Evolutionary conservation across 2,797 vertebrate genomes (phyloP).

Genomic region (Aselliscus stoliczkanus): DNA sequence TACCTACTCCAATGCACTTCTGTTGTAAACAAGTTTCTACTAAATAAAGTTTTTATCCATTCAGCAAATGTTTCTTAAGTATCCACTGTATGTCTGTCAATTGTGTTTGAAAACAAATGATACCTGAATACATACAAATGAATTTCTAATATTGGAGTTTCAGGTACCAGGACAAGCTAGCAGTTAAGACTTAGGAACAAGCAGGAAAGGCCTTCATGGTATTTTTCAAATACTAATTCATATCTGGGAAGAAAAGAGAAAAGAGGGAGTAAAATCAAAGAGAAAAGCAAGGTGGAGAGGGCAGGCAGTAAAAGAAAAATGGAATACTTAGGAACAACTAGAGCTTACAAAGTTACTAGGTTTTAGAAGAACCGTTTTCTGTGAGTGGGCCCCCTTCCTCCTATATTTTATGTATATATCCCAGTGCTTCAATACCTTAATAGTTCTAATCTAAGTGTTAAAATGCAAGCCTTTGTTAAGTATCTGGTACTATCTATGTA

Average conservation of each 20-base stretch:
- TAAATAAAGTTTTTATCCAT: background rate
- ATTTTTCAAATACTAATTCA: background rate
- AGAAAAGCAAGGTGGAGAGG: background rate
- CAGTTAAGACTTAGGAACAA: background rate
- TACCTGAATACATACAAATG: background rate
- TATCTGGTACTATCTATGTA: background rate
- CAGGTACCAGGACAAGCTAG: background rate
- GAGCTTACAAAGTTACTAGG: background rate
- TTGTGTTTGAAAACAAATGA: background rate
- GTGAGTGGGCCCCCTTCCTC: background rate
- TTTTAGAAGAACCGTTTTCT: background rate
- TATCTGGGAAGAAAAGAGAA: background rate
- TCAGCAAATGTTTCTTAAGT: background rate
- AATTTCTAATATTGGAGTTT: background rate
- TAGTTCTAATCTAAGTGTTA: background rate
- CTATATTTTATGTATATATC: background rate
- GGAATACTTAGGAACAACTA: background rate
- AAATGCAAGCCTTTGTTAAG: background rate
- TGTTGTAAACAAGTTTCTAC: background rate
- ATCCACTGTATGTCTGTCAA: background rate
- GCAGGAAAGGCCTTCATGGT: background rate
- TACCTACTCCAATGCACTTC: background rate
- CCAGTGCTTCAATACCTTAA: background rate
- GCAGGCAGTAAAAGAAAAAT: background rate
- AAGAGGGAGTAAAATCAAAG: background rate